Evolutionary conservation across 1,140 invertebrate genomes (phyloP).

Genomic region (Heliconius hewitsoni): DNA sequence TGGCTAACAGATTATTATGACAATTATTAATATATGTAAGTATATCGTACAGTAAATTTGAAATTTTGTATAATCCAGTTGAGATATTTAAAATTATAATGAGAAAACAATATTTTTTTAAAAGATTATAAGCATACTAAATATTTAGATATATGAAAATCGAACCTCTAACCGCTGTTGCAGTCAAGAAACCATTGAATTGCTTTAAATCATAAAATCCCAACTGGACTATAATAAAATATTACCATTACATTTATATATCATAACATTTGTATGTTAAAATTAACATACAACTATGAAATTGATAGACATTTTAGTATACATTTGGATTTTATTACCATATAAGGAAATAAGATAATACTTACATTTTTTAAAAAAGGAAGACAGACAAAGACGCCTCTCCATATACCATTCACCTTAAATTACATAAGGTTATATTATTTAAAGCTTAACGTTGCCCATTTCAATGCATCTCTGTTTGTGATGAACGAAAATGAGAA

Average conservation of each 20-base stretch:
- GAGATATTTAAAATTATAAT: not conserved
- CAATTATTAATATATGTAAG: not conserved
- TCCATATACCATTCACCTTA: conserved; percentile 1
- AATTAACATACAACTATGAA: conserved; percentile 3
- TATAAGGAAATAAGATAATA: conserved; percentile 1
- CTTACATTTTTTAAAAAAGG: not conserved
- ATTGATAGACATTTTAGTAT: not conserved
- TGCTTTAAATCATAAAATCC: not conserved
- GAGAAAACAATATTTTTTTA: not conserved
- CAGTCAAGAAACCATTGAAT: not conserved
- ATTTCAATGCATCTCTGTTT: conserved; percentile 10
- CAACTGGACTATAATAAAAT: not conserved
- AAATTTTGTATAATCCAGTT: not conserved
- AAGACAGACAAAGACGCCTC: conserved; percentile 1
- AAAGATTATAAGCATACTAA: no score
- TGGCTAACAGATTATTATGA: not conserved
- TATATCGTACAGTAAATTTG: not conserved
- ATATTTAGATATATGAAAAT: no score
- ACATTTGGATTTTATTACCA: not conserved
- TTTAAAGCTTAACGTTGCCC: conserved; percentile 10
- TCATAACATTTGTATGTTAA: not conserved
- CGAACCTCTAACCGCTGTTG: not conserved
- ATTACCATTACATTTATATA: not conserved
- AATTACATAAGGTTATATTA: conserved; percentile 10
- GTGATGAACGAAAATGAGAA: not conserved